Evolutionary conservation across 2,888 invertebrate genomes (phyloP), one percentile per base, ranked within the genome.

Genomic region (Cerceris rybyensis): DNA sequence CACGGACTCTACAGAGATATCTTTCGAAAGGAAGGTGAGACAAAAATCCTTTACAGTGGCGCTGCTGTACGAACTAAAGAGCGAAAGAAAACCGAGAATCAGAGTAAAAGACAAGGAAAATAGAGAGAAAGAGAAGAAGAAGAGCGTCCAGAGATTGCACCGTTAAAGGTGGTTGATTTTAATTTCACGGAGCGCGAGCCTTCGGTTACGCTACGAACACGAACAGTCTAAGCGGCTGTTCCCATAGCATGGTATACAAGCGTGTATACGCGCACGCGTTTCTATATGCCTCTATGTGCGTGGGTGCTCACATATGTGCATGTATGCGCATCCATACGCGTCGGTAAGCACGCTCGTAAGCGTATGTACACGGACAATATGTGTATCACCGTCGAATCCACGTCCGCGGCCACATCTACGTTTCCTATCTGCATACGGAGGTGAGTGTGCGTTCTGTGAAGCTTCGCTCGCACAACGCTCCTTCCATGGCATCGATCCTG

Each of bases 171-270:
- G 92, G 91, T 91, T 90, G 91, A 91, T 91, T 92, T 92, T 92
- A 92, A 92, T 92, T 92, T 92, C 92, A 92, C 92, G 92, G 92
- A 87, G 90, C 88, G 86, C 91, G 91, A 91, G 88, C 86, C 90
- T 90, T 91, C 88, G 87, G 92, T 90, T 90, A 91, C 91, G 91
- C 87, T 90, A 74, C 82, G 89, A 88, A 88, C 89, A 90, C 88
- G 88, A 88, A 59, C 69, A 88, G 86, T 84, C 88, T 86, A 87
- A 89, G 88, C 89, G 81, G 69, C 76, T 75, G 57, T 60, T 60
- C 71, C 59, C 78, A 55, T 54, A 68, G 43, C 60, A 49, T 66
- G 59, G 68, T 64, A 50, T 46, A 64, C 8, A 63, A 1, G 46
- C 46, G 46, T 6, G 42, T 42, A 58, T 64, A 61, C 50, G n/a